A percentile compares a stretch with the other conserved stretches of the same genome.
Conservation (phyloP, 92 coral and sea anemone genomes). For the Umimayanthus chanpuru region DNA sequence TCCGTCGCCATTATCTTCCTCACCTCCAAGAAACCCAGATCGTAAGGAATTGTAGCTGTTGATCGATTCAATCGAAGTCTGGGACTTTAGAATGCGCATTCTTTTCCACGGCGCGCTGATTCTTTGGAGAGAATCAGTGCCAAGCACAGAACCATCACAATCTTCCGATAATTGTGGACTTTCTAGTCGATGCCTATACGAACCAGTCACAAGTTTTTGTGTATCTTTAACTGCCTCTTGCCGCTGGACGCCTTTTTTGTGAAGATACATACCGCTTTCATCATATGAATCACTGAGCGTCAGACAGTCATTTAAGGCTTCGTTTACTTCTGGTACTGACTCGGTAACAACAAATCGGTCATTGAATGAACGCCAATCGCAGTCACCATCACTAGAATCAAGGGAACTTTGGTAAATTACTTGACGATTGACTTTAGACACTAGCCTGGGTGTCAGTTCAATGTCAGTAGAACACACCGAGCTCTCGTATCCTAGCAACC, state of each 20-base stretch:
- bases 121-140: background rate
- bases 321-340: background rate
- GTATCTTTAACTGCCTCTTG: background rate
- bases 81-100: background rate
- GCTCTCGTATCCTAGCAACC: conserved; percentile 7
- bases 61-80: conserved; percentile 8
- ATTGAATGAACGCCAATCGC: background rate
- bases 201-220: background rate
- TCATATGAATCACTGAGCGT: background rate
- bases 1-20: conserved; percentile 17
- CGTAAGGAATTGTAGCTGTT: conserved; percentile 26
- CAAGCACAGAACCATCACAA: background rate
- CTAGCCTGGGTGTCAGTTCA: background rate
- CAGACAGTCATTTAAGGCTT: background rate
- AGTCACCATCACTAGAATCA: conserved; percentile 17
- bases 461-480: conserved; percentile 20
- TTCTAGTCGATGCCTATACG: background rate
- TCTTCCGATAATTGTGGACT: background rate
- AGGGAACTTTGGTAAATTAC: conserved; percentile 20
- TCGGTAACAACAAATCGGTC: background rate
- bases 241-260: background rate
- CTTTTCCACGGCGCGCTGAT: background rate
- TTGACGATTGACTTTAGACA: background rate
- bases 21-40: conserved; percentile 33
- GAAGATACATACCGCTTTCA: background rate